Percentiles rank a stretch among this genome's conserved stretches.
Evolutionary conservation across 2,797 vertebrate species (phyloP).

Genomic region (Sebastes alutus): DNA sequence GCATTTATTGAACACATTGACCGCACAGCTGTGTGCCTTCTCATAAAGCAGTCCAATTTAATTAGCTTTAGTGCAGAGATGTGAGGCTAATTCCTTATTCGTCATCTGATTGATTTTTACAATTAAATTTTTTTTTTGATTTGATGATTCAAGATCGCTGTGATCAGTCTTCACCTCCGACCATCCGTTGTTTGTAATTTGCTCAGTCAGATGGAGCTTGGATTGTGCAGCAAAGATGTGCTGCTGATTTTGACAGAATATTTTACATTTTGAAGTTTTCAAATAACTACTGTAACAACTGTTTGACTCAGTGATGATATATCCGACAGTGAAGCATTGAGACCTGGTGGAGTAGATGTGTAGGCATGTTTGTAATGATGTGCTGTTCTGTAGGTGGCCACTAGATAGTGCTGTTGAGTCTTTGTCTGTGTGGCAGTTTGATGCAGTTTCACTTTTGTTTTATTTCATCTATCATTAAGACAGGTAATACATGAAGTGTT

Average conservation of each 20-base stretch:
- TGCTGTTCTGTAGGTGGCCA: constrained; percentile 68
- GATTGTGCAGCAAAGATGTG: background rate
- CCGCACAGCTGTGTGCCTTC: constrained; percentile 49
- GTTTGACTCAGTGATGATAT: background rate
- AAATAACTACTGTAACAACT: background rate
- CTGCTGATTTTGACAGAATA: background rate
- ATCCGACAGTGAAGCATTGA: background rate
- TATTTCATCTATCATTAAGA: background rate
- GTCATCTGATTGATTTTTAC: constrained; percentile 22
- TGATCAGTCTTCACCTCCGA: background rate
- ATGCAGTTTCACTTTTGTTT: background rate
- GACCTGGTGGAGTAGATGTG: background rate
- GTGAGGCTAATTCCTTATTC: constrained; percentile 45
- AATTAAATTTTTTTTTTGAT: background rate
- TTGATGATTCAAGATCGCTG: background rate
- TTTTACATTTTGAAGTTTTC: background rate
- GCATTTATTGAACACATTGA: constrained; percentile 70
- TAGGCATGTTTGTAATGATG: background rate
- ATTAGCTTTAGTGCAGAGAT: constrained; percentile 49
- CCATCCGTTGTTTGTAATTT: background rate
- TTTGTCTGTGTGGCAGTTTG: constrained; percentile 27
- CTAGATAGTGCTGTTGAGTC: constrained; percentile 80
- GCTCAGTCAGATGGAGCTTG: background rate
- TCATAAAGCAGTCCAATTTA: constrained; percentile 44
- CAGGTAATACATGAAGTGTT: background rate